Percentiles rank a stretch among this genome's conserved stretches.
phyloP scores from a whole-genome alignment of 2,113 vertebrate genomes.

The Eulacestoma nigropectus region DNA sequence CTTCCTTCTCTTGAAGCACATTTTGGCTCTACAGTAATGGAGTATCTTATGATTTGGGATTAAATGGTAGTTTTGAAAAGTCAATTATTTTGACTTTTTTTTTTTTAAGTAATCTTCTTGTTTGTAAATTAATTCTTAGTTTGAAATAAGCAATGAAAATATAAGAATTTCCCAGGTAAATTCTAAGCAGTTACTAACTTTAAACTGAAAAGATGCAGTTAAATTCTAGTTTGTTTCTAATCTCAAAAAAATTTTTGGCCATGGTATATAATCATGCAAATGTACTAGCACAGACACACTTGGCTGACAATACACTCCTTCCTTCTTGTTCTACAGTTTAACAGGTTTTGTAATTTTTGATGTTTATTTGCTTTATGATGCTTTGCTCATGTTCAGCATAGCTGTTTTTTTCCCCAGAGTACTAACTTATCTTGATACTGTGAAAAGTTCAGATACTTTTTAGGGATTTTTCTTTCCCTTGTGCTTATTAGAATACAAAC shows the following conservation, averaged over 20 bases:
- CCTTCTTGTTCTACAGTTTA: neutral
- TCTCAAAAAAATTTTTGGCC: neutral
- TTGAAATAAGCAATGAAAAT: neutral
- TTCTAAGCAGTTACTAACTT: neutral
- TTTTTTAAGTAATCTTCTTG: neutral
- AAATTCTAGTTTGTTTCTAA: neutral
- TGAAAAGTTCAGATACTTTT: neutral
- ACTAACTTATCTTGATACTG: neutral
- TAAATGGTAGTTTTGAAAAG: neutral
- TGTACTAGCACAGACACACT: neutral
- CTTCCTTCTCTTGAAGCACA: neutral
- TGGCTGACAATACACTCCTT: neutral
- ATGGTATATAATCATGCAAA: neutral
- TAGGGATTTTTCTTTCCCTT: neutral
- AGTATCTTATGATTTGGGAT: neutral
- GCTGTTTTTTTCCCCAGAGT: neutral
- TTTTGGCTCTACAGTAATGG: neutral
- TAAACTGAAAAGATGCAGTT: neutral
- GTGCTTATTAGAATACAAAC: neutral
- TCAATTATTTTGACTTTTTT: neutral
- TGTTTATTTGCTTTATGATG: neutral
- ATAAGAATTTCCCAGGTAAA: neutral
- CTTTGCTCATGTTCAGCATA: neutral
- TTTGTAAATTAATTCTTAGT: neutral
- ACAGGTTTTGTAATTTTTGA: neutral